Percentiles rank a stretch among this genome's conserved stretches.
phyloP scores from a whole-genome alignment of 2,113 vertebrate species.

The Alaudala cheleensis region DNA sequence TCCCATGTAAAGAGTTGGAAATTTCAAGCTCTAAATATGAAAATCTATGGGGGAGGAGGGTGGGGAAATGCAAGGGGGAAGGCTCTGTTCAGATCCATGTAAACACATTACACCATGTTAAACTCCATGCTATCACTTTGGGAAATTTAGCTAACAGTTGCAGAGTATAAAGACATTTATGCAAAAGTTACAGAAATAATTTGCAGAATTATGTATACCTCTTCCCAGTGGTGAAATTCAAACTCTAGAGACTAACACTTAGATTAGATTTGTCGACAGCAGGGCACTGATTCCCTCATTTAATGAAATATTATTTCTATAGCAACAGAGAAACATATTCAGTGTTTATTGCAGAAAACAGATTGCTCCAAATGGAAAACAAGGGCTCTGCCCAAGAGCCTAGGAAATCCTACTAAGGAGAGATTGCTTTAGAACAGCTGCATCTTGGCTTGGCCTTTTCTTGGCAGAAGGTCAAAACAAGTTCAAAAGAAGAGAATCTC shows the following conservation, averaged over 20 bases:
- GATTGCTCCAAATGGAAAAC: constrained; percentile 30
- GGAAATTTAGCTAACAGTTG: constrained; percentile 50
- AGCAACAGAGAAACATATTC: constrained; percentile 40
- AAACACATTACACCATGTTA: background rate
- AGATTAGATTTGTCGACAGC: constrained; percentile 33
- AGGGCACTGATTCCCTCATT: constrained; percentile 36
- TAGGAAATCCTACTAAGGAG: background rate
- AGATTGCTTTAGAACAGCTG: background rate
- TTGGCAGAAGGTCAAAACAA: background rate
- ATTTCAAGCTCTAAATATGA: background rate
- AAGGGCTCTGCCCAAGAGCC: background rate
- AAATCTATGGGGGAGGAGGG: background rate
- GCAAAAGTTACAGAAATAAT: constrained; percentile 39
- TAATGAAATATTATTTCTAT: constrained; percentile 59
- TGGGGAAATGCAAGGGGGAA: rapidly evolving
- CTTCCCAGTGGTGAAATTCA: constrained; percentile 32
- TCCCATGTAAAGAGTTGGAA: background rate
- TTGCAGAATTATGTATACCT: constrained; percentile 44
- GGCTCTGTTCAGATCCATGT: background rate
- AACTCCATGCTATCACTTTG: background rate
- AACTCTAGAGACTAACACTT: constrained; percentile 48
- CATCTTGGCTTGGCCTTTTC: background rate
- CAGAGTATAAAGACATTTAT: constrained; percentile 23
- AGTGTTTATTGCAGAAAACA: constrained; percentile 26
- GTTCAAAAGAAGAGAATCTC: background rate